These are phyloP conservation scores for Amiota communis DNA, from an alignment of 2,888 invertebrate genomes.

Conservation along the genomic window DNA sequence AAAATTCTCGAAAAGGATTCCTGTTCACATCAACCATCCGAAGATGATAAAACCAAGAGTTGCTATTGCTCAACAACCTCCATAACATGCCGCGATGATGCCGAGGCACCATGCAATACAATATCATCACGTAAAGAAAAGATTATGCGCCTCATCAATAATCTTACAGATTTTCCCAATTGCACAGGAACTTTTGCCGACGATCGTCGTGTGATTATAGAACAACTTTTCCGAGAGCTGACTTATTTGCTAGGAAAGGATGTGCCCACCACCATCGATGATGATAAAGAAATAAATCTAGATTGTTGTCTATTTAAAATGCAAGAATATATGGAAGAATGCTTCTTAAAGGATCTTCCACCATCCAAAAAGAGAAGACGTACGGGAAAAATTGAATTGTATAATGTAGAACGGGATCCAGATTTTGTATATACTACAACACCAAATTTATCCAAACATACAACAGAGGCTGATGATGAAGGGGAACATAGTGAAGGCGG, in stretches of 20 bases:
- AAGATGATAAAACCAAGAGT: not conserved
- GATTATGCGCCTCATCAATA: slow-evolving; percentile 39
- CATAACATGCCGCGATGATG: not conserved
- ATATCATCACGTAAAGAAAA: slow-evolving; percentile 40
- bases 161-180: slow-evolving; percentile 33
- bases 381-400: slow-evolving; percentile 36
- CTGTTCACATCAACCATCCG: not conserved
- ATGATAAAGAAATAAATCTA: slow-evolving; percentile 34
- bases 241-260: slow-evolving; percentile 41
- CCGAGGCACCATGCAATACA: not conserved
- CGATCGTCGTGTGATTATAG: slow-evolving; percentile 42
- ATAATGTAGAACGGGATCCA: slow-evolving; percentile 48
- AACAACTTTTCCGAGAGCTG: slow-evolving; percentile 48
- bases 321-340: slow-evolving; percentile 47
- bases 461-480: not conserved
- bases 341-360: slow-evolving; percentile 39
- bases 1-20: not conserved
- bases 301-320: slow-evolving; percentile 46
- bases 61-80: slow-evolving; percentile 7
- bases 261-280: not conserved
- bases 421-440: slow-evolving; percentile 40
- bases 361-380: not conserved
- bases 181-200: slow-evolving; percentile 27
- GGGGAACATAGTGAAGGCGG: not conserved
- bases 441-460: not conserved